Conservation (phyloP, 2,113 vertebrate genomes). For the Pachypanchax playfairii region DNA sequence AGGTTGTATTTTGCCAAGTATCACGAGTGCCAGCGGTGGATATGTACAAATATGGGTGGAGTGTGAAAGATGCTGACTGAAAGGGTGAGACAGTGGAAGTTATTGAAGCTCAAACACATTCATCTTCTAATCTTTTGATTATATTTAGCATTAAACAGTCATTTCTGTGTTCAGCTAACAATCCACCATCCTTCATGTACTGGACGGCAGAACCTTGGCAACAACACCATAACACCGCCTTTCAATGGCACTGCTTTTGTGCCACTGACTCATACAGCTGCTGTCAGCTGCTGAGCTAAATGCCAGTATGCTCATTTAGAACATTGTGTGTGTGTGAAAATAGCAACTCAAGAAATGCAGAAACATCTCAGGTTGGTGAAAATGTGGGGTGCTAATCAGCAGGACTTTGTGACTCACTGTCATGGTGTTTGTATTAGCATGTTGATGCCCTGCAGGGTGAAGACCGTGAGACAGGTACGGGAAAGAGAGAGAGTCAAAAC, state of each 20-base stretch:
- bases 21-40: conserved; percentile 38
- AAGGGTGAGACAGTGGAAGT: conserved; percentile 27
- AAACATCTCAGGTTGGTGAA: conserved; percentile 32
- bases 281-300: conserved; percentile 59
- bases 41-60: conserved; percentile 54
- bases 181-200: conserved; percentile 39
- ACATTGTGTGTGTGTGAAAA: conserved; percentile 47
- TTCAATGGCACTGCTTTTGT: conserved; percentile 56
- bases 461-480: conserved; percentile 7
- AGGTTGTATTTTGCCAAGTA: conserved; percentile 44
- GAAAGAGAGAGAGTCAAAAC: conserved; percentile 17
- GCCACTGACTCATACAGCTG: conserved; percentile 71
- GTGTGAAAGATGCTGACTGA: conserved; percentile 58
- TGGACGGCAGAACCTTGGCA: conserved; percentile 57
- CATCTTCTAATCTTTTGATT: conserved; percentile 30
- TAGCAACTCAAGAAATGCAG: conserved; percentile 39
- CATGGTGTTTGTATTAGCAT: conserved; percentile 38
- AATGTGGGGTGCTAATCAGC: conserved; percentile 45
- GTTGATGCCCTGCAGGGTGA: conserved; percentile 32
- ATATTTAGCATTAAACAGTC: background rate
- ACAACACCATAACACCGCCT: conserved; percentile 55
- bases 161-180: background rate
- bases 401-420: conserved; percentile 58
- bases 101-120: conserved; percentile 39
- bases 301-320: conserved; percentile 56